Evolutionary conservation across 2,888 invertebrate genomes (phyloP), one percentile per base, ranked within the genome.

Genomic region (Drosophila helvetica): DNA sequence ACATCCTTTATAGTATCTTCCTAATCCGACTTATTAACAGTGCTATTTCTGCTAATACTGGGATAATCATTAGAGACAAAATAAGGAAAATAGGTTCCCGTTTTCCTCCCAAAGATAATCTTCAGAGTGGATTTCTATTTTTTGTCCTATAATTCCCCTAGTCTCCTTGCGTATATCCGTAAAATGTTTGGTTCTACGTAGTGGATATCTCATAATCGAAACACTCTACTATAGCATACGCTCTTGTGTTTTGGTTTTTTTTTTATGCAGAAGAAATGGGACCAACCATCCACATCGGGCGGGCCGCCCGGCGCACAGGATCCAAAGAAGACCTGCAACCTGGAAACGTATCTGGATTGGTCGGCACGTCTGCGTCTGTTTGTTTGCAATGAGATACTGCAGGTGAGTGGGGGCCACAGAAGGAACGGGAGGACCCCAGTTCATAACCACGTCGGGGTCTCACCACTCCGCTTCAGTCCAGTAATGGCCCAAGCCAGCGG

Each of bases 281-380:
- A 90, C 88, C 91, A 91, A 86, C 90, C 91, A 61, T 83, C 89
- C 73, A 80, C 89, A 60, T 88, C 91, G 62, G 88, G 88, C 66
- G 89, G 89, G 70, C 90, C 90, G 64, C 90, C 90, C 51, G 90
- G 90, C 59, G 81, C 78, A 60, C 91, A 91, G 77, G 91, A 90
- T 86, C 89, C 91, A 59, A 92, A 92, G 75, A 92, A 92, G 81
- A 92, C 92, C 46, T 92, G 92, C 77, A 92, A 91, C 79, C 85
- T 92, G 86, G 91, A 92, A 89, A 91, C 90, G 67, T 92, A 92
- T 82, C 86, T 92, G 66, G 91, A 92, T 75, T 92, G 92, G 92
- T 91, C 92, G 77, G 89, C 91, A 84, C 91, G 91, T 83, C 77
- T 92, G 66, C 90, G 91, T 64, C 81, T 92, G 69, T 91, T 92